Evolutionary conservation across 2,113 vertebrate genomes (phyloP), one percentile per base, ranked within the genome.

Genomic region (Nesogale talazaci): DNA sequence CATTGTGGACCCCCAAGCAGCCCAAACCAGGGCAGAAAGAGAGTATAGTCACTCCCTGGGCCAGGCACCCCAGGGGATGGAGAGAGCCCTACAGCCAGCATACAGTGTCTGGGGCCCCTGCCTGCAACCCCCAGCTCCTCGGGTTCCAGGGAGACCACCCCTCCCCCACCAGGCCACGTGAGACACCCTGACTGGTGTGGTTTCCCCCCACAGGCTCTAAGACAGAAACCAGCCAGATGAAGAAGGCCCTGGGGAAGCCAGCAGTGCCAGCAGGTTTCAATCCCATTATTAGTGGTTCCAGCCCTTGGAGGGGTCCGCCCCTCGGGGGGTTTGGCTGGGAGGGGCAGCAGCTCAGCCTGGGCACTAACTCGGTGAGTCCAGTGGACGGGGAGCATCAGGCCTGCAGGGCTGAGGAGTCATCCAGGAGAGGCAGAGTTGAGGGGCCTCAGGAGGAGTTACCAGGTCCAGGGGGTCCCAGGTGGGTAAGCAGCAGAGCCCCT

Each of bases 181-280:
- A 85, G 27, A 1, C 31, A 20, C 70, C 42, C 22, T 4, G 1
- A 42, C 6, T 0, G 0, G 2, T 42, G 59, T 78, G 85, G 40
- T 72, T 46, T 36, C 90, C 72, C 70, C 79, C 46, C 56, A 57
- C 7, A 19, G 3, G 10, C 46, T 61, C 11, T 76, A 36, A 90
- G 83, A 20, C 70, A 86, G 65, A 94, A 86, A 93, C 6, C 27
- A 42, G 76, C 14, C 70, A 88, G 29, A 89, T 59, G 57, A 96
- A 17, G n/a, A n/a, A n/a, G n/a, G n/a, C n/a, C n/a, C n/a, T n/a
- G n/a, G n/a, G n/a, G n/a, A n/a, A n/a, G n/a, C n/a, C n/a, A n/a
- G n/a, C n/a, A n/a, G n/a, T n/a, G n/a, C n/a, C n/a, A n/a, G n/a
- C n/a, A n/a, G n/a, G n/a, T n/a, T n/a, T n/a, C n/a, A n/a, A n/a